A percentile compares a stretch with the other conserved stretches of the same genome.
phyloP scores from a whole-genome alignment of 1,140 invertebrate species.

The Orius laevigatus region DNA sequence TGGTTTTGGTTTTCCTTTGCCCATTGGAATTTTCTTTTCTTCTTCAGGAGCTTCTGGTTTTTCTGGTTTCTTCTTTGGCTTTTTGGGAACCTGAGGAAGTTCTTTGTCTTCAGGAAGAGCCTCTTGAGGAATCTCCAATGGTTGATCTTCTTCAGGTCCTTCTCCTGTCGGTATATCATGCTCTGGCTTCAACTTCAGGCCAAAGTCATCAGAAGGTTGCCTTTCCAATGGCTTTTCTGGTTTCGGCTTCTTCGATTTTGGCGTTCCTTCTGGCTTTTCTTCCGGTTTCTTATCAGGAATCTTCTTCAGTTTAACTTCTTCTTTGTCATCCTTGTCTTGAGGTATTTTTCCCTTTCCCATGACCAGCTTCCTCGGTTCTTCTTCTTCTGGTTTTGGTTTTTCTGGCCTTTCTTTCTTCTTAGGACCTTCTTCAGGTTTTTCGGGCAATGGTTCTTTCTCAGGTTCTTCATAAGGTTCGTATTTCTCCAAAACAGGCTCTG shows the following conservation, averaged over 20 bases:
- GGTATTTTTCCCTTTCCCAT: conserved; percentile 23
- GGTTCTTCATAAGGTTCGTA: conserved; percentile 23
- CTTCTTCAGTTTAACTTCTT: conserved; percentile 18
- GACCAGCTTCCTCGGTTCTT: conserved; percentile 15
- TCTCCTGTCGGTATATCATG: conserved; percentile 20
- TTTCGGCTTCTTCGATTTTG: conserved; percentile 17
- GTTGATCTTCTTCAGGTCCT: conserved; percentile 15
- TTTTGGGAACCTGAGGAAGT: conserved; percentile 20
- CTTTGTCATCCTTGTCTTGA: conserved; percentile 18
- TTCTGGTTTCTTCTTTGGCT: conserved; percentile 17
- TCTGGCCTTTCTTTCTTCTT: conserved; percentile 26
- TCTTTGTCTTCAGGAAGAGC: neutral
- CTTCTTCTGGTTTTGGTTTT: conserved; percentile 1
- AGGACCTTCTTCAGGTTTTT: conserved; percentile 19
- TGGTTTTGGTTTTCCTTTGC: conserved; percentile 26
- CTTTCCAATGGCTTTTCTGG: conserved; percentile 15
- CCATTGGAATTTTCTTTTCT: conserved; percentile 27
- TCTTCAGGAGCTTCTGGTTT: conserved; percentile 22
- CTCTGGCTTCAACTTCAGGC: conserved; percentile 20
- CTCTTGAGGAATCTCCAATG: conserved; percentile 8
- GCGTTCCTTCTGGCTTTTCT: conserved; percentile 15
- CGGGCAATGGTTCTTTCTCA: conserved; percentile 10
- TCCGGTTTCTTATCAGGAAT: conserved; percentile 11
- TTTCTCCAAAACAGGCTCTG: conserved; percentile 31
- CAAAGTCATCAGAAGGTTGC: conserved; percentile 20